Conservation (phyloP, 2,888 invertebrate species). For the Chaetogeoica ovagalla region DNA sequence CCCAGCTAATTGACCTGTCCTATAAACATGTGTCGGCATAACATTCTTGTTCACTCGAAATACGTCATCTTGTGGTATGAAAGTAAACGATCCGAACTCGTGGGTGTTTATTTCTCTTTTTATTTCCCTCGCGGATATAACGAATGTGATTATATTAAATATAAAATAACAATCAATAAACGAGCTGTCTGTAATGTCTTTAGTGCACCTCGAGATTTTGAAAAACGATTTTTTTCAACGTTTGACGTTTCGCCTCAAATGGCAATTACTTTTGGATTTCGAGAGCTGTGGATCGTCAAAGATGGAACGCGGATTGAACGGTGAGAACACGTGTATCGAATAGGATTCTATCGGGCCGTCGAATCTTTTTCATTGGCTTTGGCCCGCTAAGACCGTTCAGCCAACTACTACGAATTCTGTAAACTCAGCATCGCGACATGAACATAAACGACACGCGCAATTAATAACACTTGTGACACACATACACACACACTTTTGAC, state of each 20-base stretch:
- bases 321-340: slow-evolving; percentile 1
- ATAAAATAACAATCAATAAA: slow-evolving; percentile 41
- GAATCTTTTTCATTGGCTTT: slow-evolving; percentile 25
- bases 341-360: background rate
- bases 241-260: slow-evolving; percentile 25
- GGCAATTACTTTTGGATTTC: slow-evolving; percentile 44
- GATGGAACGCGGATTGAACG: background rate
- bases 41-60: too few relatives aligned
- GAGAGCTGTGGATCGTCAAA: slow-evolving; percentile 7
- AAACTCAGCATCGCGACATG: slow-evolving; percentile 17
- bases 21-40: too few relatives aligned
- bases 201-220: slow-evolving; percentile 8
- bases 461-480: slow-evolving; percentile 31
- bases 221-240: slow-evolving; percentile 27
- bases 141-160: slow-evolving; percentile 15
- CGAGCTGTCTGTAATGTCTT: background rate
- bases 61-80: too few relatives aligned
- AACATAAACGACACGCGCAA: slow-evolving; percentile 16
- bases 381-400: background rate
- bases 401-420: slow-evolving; percentile 11
- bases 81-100: too few relatives aligned
- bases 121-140: too few relatives aligned
- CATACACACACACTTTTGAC: background rate
- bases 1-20: too few relatives aligned
- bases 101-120: too few relatives aligned